A percentile compares a stretch with the other conserved stretches of the same genome.
Conservation (phyloP, 2,797 vertebrate species). For the Acestrorhynchus altus region DNA sequence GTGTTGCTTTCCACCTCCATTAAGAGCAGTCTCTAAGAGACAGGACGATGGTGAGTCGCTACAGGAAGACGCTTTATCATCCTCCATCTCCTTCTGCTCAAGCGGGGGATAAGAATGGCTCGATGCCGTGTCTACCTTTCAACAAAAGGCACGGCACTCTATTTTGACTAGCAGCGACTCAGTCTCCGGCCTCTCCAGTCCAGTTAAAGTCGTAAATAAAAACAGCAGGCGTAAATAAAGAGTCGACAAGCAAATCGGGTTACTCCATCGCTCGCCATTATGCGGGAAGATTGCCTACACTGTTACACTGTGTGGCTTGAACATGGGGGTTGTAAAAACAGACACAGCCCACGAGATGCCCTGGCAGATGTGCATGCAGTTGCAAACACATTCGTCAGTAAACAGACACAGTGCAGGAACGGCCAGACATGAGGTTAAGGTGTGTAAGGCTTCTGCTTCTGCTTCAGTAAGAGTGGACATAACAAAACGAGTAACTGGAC, state of each 20-base stretch:
- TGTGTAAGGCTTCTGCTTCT: too few relatives aligned
- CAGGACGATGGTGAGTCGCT: constrained; percentile 38
- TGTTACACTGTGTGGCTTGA: constrained; percentile 9
- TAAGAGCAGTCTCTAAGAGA: constrained; percentile 50
- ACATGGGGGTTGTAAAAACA: constrained; percentile 20
- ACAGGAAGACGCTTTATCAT: constrained; percentile 56
- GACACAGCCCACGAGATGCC: too few relatives aligned
- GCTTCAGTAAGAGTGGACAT: not conserved
- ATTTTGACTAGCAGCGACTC: constrained; percentile 73
- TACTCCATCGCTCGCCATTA: constrained; percentile 63
- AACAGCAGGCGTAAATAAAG: constrained; percentile 61
- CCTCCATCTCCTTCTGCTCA: constrained; percentile 62
- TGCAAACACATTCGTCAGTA: not conserved
- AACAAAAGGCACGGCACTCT: constrained; percentile 74
- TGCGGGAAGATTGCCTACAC: constrained; percentile 29
- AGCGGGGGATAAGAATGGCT: constrained; percentile 57
- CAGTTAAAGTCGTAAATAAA: constrained; percentile 54
- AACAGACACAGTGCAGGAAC: constrained; percentile 19
- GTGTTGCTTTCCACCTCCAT: constrained; percentile 50
- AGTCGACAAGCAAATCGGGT: constrained; percentile 65
- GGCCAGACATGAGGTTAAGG: too few relatives aligned
- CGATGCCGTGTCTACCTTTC: constrained; percentile 67
- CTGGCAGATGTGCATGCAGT: too few relatives aligned
- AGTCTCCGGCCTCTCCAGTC: constrained; percentile 52
- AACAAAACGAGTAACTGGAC: not conserved